Percentiles rank a stretch among this genome's conserved stretches.
Conservation (phyloP, 2,113 vertebrate genomes). For the Hylia prasina region DNA sequence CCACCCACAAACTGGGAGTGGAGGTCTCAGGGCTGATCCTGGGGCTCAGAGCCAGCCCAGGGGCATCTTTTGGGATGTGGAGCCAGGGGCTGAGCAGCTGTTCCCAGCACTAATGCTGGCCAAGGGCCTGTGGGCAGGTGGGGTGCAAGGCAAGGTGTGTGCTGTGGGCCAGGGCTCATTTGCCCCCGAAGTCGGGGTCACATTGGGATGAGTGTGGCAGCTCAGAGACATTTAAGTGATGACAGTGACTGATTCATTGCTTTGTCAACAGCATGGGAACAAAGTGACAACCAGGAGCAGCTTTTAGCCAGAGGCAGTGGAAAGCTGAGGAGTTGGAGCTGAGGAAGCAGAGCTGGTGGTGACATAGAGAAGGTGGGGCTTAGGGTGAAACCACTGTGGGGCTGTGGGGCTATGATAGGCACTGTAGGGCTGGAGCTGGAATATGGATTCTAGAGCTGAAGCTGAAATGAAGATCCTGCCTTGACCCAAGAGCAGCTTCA, state of each 20-base stretch:
- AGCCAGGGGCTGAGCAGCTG: not conserved
- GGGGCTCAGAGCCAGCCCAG: not conserved
- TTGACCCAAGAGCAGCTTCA: not conserved
- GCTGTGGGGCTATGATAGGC: not conserved
- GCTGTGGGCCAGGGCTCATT: not conserved
- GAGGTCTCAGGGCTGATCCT: not conserved
- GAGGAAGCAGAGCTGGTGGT: not conserved
- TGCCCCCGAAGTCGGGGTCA: not conserved
- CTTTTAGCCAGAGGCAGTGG: not conserved
- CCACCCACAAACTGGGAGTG: not conserved
- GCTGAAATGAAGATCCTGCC: not conserved
- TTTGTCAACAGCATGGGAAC: not conserved
- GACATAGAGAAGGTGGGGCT: not conserved
- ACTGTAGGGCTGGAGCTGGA: not conserved
- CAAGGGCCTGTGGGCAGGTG: not conserved
- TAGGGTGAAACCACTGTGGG: not conserved
- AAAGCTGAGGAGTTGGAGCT: not conserved
- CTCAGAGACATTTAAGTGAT: not conserved
- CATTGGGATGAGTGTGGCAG: not conserved
- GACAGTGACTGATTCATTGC: not conserved
- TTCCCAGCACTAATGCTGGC: not conserved
- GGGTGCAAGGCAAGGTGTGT: not conserved
- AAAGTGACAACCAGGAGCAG: not conserved
- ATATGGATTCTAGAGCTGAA: not conserved
- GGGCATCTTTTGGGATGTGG: not conserved